Percentiles rank a stretch among this genome's conserved stretches.
Conservation (phyloP, 1,140 invertebrate species). For the Rhopalosiphum maidis region DNA sequence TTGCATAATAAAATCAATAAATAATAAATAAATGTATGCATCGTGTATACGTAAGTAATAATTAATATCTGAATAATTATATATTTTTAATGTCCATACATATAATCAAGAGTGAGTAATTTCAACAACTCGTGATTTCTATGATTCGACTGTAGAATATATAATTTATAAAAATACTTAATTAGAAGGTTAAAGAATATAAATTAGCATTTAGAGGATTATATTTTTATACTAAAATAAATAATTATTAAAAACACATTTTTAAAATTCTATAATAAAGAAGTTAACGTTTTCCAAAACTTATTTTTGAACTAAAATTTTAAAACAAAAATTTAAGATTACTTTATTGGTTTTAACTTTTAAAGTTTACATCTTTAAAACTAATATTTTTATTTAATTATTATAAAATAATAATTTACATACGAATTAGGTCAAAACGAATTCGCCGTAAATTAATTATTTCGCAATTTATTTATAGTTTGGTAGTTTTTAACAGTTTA, state of each 20-base stretch:
- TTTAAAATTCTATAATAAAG: not conserved
- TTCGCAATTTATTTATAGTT: not conserved
- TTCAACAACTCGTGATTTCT: not conserved
- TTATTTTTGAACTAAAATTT: not conserved
- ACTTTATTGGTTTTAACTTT: not conserved
- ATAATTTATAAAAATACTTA: not conserved
- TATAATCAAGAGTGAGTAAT: not conserved
- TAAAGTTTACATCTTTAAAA: not conserved
- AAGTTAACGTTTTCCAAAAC: not conserved
- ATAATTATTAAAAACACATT: not conserved
- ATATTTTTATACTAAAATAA: not conserved
- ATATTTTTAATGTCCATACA: not conserved
- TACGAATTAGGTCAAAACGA: not conserved
- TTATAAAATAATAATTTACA: not conserved
- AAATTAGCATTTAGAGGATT: not conserved
- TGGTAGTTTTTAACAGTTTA: too few relatives aligned
- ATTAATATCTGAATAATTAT: not conserved
- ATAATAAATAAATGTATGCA: conserved; percentile 1
- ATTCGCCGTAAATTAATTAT: not conserved
- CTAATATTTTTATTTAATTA: not conserved
- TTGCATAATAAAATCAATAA: conserved; percentile 14
- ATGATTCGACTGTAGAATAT: not conserved
- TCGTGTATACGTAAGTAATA: not conserved
- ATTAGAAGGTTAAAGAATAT: not conserved
- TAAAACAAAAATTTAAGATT: not conserved